A percentile compares a stretch with the other conserved stretches of the same genome.
phyloP scores from a whole-genome alignment of 2,888 invertebrate genomes.

The Dioctria rufipes region DNA sequence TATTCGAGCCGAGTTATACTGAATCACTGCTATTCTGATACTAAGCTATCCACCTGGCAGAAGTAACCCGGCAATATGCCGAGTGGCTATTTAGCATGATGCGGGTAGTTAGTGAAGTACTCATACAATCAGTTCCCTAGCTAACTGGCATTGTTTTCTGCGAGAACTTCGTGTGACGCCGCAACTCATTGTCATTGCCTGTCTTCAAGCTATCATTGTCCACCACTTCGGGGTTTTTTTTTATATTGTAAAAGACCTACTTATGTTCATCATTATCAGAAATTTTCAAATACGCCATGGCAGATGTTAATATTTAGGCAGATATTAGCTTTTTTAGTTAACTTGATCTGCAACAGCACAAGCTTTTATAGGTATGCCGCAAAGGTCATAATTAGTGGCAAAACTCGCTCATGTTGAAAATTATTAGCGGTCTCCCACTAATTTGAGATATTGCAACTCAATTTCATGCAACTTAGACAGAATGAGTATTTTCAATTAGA shows the following conservation, averaged over 20 bases:
- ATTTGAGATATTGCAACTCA: too few species aligned
- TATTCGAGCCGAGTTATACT: neutral
- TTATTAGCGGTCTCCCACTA: slow-evolving; percentile 5
- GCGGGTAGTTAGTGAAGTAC: slow-evolving; percentile 38
- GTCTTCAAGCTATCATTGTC: neutral
- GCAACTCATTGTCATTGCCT: slow-evolving; percentile 24
- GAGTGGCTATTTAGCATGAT: slow-evolving; percentile 14
- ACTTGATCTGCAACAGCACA: too few species aligned
- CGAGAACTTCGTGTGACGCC: slow-evolving; percentile 51
- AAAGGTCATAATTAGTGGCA: neutral
- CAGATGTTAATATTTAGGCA: too few species aligned
- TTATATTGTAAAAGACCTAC: neutral
- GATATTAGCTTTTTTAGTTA: too few species aligned
- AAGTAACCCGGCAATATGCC: slow-evolving; percentile 15
- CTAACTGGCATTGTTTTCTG: slow-evolving; percentile 55
- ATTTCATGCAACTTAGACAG: too few species aligned
- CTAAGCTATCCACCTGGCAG: slow-evolving; percentile 23
- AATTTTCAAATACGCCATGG: too few species aligned
- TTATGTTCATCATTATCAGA: too few species aligned
- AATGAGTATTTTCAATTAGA: too few species aligned
- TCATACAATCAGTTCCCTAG: slow-evolving; percentile 44
- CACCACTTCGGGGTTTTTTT: slow-evolving; percentile 5
- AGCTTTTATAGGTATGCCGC: too few species aligned
- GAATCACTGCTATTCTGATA: slow-evolving; percentile 31
- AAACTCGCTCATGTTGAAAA: neutral